Evolutionary conservation across 2,888 invertebrate genomes (phyloP).

Genomic region (Oscheius myriophilus): DNA sequence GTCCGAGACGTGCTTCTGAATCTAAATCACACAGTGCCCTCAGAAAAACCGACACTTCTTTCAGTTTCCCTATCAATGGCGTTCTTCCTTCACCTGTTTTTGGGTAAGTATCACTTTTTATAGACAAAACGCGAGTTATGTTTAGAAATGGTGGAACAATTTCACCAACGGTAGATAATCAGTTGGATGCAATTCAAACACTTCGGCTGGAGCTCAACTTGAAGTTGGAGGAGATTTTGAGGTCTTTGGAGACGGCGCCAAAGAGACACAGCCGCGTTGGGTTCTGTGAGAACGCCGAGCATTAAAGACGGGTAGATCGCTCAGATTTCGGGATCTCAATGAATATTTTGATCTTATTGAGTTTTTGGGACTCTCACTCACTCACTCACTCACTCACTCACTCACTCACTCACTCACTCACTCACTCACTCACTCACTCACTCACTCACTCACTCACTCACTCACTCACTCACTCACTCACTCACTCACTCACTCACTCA

Average conservation of each 20-base stretch:
- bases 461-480: no score
- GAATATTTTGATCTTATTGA: background rate
- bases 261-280: slow-evolving; percentile 22
- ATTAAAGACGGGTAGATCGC: background rate
- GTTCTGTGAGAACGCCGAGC: slow-evolving; percentile 15
- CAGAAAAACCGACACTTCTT: slow-evolving; percentile 53
- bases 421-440: no score
- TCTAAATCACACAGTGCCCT: slow-evolving; percentile 42
- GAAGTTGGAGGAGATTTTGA: slow-evolving; percentile 24
- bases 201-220: slow-evolving; percentile 15
- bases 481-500: no score
- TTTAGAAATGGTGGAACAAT: background rate
- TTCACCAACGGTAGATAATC: slow-evolving; percentile 10
- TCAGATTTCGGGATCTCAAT: background rate
- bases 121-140: background rate
- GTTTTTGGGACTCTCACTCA: no score
- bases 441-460: no score
- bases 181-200: slow-evolving; percentile 5
- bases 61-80: slow-evolving; percentile 47
- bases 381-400: no score
- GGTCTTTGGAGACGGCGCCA: background rate
- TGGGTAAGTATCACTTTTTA: background rate
- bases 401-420: no score
- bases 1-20: slow-evolving; percentile 32
- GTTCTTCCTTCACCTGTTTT: slow-evolving; percentile 4